A percentile compares a stretch with the other conserved stretches of the same genome.
These are phyloP conservation scores for Diadromus collaris DNA, from an alignment of 2,888 invertebrate genomes.

Conservation along the genomic window DNA sequence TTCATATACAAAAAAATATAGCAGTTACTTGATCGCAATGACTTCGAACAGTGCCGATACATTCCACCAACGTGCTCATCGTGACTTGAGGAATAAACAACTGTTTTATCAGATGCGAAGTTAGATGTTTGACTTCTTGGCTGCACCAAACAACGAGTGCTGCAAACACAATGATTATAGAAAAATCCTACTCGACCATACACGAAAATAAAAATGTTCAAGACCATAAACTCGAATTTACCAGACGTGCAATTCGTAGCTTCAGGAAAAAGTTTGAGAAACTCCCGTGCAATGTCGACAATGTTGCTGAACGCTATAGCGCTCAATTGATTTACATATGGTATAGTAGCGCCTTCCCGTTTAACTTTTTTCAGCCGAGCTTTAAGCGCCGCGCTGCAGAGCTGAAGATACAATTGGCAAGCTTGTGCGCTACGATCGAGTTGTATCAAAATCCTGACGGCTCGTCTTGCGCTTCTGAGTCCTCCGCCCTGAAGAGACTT, in stretches of 20 bases:
- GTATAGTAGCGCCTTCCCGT: constrained; percentile 89
- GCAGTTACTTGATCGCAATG: constrained; percentile 85
- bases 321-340: constrained; percentile 90
- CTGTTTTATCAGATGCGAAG: constrained; percentile 91
- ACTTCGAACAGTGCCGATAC: constrained; percentile 89
- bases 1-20: constrained; percentile 24
- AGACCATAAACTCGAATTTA: constrained; percentile 76
- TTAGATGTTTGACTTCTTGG: constrained; percentile 89
- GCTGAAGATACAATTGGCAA: constrained; percentile 90
- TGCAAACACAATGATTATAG: constrained; percentile 70
- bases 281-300: constrained; percentile 88
- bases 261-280: constrained; percentile 90
- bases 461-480: constrained; percentile 90
- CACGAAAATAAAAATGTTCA: not conserved
- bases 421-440: constrained; percentile 88
- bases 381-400: constrained; percentile 91
- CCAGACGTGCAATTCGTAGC: constrained; percentile 88
- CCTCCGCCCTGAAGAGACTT: constrained; percentile 95
- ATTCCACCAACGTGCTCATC: constrained; percentile 91
- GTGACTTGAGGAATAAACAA: constrained; percentile 95
- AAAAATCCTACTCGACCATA: constrained; percentile 1
- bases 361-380: constrained; percentile 91
- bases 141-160: constrained; percentile 96
- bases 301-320: constrained; percentile 93
- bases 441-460: constrained; percentile 91